A percentile compares a stretch with the other conserved stretches of the same genome.
These are phyloP conservation scores for Lucilia sericata DNA, from an alignment of 1,140 invertebrate genomes.

Conservation along the genomic window DNA sequence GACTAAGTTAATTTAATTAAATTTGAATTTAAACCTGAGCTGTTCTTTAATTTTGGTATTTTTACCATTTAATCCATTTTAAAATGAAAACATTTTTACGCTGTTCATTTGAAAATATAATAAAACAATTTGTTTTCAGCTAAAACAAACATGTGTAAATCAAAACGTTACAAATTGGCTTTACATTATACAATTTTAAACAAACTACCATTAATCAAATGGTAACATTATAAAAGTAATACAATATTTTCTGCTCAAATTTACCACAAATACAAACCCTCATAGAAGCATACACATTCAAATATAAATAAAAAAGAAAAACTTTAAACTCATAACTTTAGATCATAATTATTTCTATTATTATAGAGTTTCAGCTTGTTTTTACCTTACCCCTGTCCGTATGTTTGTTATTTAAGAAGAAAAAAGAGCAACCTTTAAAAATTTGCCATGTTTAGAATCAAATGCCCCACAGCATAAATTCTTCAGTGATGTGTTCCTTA, in stretches of 20 bases:
- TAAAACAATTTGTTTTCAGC: not conserved
- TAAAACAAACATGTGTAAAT: slow-evolving; percentile 1
- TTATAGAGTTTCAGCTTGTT: not conserved
- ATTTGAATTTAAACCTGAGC: too few relatives aligned
- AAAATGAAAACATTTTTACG: too few relatives aligned
- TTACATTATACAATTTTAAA: not conserved
- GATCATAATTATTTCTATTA: slow-evolving; percentile 17
- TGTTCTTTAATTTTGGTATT: too few relatives aligned
- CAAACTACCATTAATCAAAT: slow-evolving; percentile 17
- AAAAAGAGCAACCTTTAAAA: slow-evolving; percentile 6
- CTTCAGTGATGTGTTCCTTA: not conserved
- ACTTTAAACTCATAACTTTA: not conserved
- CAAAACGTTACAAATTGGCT: not conserved
- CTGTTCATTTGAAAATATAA: not conserved
- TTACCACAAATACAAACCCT: too few relatives aligned
- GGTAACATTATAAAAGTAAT: not conserved
- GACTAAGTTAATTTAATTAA: too few relatives aligned
- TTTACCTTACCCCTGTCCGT: not conserved
- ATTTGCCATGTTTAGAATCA: slow-evolving; percentile 5
- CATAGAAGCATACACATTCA: too few relatives aligned
- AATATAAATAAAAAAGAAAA: too few relatives aligned
- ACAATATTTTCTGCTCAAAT: too few relatives aligned
- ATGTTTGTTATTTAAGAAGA: not conserved
- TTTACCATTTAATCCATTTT: too few relatives aligned
- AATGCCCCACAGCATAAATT: not conserved